Base-by-base conservation (phyloP, 2,797 vertebrate genomes). In the Rhinoraja longicauda region DNA sequence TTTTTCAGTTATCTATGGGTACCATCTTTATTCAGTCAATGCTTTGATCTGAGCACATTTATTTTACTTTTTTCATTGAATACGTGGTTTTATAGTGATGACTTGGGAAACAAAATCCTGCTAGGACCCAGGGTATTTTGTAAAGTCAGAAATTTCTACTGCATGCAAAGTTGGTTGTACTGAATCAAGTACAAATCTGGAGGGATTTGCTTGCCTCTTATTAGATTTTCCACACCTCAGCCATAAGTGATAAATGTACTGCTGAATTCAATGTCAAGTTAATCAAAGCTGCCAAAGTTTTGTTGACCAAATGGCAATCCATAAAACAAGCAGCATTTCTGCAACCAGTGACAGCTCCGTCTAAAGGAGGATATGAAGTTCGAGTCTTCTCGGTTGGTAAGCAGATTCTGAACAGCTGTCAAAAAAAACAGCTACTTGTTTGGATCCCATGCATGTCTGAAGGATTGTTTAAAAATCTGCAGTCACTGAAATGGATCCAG, bases 261-360 rank as follows among this genome's bases (percentile, higher is more conserved):
- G 96, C 97, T 97, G 97, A 96, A 97, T 97, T 97, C 97, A 97
- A 97, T 97, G 97, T 98, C 98, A 97, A 97, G 98, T 97, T 97
- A 98, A 98, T 98, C 98, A 98, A 98, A 98, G 97, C 96, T 97
- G 97, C 97, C 97, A 98, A 98, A 98, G 97, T 98, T 98, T 98
- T 98, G 97, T 98, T 97, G 97, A 98, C 97, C 97, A 97, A 97
- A 97, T 98, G 97, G 97, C 96, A 96, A 98, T 98, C 97, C 97
- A 98, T 98, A 97, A 98, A 97, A 95, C 93, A 94, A 96, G 96
- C 95, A 91, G 95, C 96, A 94, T 96, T 96, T 96, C 95, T 96
- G 95, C 95, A 95, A 95, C 95, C 96, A 95, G 96, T 97, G 97
- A 97, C 97, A 97, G 97, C 97, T 97, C 94, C 93, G 97, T 97